Percentiles rank a stretch among this genome's conserved stretches.
These are phyloP conservation scores for Phrynocephalus vlangalii DNA, from an alignment of 2,797 vertebrate genomes.

Conservation along the genomic window DNA sequence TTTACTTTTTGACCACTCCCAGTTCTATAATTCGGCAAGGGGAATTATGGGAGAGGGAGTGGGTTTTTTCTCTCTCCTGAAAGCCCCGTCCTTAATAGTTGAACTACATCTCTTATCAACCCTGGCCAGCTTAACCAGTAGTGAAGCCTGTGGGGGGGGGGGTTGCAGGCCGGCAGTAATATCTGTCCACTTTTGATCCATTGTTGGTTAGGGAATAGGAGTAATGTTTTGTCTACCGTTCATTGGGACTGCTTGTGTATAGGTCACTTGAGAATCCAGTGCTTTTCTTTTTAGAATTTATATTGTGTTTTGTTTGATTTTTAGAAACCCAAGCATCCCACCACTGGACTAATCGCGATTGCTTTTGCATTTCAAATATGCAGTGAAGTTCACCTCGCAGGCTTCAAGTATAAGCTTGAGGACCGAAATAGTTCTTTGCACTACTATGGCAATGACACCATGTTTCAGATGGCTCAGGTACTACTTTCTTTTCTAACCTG, in stretches of 20 bases:
- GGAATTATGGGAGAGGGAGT: too few relatives aligned
- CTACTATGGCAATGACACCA: slow-evolving; percentile 83
- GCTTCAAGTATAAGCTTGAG: slow-evolving; percentile 81
- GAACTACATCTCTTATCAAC: too few relatives aligned
- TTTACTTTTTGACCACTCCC: too few relatives aligned
- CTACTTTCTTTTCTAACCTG: background rate
- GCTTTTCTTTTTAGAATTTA: background rate
- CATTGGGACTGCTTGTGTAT: background rate
- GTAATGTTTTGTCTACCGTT: background rate
- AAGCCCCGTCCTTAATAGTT: too few relatives aligned
- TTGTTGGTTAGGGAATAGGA: background rate
- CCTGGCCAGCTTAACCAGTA: too few relatives aligned
- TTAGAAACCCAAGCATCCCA: slow-evolving; percentile 84
- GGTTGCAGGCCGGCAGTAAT: too few relatives aligned
- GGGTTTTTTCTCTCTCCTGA: too few relatives aligned
- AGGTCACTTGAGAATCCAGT: background rate
- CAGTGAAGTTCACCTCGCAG: slow-evolving; percentile 82
- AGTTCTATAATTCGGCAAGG: too few relatives aligned
- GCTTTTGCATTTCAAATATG: slow-evolving; percentile 81
- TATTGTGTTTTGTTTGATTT: slow-evolving; percentile 27
- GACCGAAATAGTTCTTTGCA: slow-evolving; percentile 79
- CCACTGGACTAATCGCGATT: slow-evolving; percentile 83
- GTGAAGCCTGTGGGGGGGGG: too few relatives aligned
- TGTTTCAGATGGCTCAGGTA: slow-evolving; percentile 83
- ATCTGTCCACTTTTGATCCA: background rate